A percentile compares a stretch with the other conserved stretches of the same genome.
phyloP scores from a whole-genome alignment of 2,888 invertebrate genomes.

The Lasioglossum morio region DNA sequence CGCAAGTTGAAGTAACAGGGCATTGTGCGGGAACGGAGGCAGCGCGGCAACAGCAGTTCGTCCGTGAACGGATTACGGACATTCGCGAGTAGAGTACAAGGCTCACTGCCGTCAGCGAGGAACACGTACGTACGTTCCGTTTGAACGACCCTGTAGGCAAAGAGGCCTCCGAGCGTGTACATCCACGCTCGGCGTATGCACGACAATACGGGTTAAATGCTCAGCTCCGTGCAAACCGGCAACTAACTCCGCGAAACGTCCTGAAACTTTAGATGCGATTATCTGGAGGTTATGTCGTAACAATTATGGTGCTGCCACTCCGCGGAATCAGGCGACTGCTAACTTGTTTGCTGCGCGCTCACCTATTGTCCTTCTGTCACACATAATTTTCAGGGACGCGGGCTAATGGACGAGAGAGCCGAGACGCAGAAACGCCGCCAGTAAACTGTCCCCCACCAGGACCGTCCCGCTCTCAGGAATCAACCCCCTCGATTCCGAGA shows the following conservation, averaged over 20 bases:
- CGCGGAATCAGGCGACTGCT: conserved; percentile 81
- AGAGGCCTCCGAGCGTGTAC: conserved; percentile 76
- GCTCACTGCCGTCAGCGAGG: conserved; percentile 55
- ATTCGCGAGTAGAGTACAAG: conserved; percentile 56
- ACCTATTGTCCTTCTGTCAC: conserved; percentile 80
- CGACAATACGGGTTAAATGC: conserved; percentile 84
- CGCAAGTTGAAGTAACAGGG: conserved; percentile 68
- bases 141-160: conserved; percentile 79
- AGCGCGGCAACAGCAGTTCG: conserved; percentile 53
- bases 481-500: neutral
- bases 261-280: conserved; percentile 84
- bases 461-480: neutral
- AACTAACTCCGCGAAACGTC: conserved; percentile 83
- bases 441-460: conserved; percentile 25
- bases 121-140: conserved; percentile 71
- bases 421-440: conserved; percentile 28
- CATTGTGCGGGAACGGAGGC: conserved; percentile 64
- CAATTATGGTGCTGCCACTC: conserved; percentile 84
- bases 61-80: conserved; percentile 72
- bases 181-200: conserved; percentile 76
- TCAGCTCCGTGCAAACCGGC: conserved; percentile 80
- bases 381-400: conserved; percentile 80
- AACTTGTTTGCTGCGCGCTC: conserved; percentile 82
- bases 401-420: conserved; percentile 73
- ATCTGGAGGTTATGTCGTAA: conserved; percentile 84